These are phyloP conservation scores for Oxycera nigricornis DNA, from an alignment of 2,888 invertebrate genomes.

Conservation along the genomic window DNA sequence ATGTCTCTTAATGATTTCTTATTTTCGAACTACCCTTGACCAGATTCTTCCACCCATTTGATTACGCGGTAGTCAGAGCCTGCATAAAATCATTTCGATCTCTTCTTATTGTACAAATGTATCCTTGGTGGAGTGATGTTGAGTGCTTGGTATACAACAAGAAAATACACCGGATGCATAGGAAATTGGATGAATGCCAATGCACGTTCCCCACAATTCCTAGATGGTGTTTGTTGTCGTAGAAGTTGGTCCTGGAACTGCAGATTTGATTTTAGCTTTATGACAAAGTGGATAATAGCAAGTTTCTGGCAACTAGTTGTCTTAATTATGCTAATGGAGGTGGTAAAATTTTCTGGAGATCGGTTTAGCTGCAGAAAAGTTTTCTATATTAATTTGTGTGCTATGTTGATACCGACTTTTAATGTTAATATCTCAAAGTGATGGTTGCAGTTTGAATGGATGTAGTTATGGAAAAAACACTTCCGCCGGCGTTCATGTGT, in stretches of 20 bases:
- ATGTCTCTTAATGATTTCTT: neutral
- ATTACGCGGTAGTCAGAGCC: neutral
- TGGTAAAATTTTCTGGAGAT: too few species aligned
- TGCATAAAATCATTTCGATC: constrained; percentile 3
- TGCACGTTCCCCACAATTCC: constrained; percentile 16
- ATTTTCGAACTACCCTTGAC: constrained; percentile 7
- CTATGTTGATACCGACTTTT: too few species aligned
- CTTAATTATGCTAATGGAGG: constrained; percentile 26
- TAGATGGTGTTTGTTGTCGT: neutral
- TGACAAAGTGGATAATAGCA: constrained; percentile 28
- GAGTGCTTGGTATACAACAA: constrained; percentile 6
- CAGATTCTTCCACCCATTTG: neutral
- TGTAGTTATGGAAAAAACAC: too few species aligned
- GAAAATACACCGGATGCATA: neutral
- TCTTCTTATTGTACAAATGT: neutral
- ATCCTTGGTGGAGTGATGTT: neutral
- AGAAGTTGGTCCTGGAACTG: neutral
- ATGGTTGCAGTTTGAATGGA: too few species aligned
- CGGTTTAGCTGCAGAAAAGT: neutral
- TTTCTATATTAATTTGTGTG: too few species aligned
- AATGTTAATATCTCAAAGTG: too few species aligned
- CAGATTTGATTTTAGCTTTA: constrained; percentile 13
- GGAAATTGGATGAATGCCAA: constrained; percentile 40
- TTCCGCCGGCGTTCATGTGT: too few species aligned
- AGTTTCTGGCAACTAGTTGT: constrained; percentile 19